Conservation (phyloP, 2,888 invertebrate species). For the Drosophila gaucha region DNA sequence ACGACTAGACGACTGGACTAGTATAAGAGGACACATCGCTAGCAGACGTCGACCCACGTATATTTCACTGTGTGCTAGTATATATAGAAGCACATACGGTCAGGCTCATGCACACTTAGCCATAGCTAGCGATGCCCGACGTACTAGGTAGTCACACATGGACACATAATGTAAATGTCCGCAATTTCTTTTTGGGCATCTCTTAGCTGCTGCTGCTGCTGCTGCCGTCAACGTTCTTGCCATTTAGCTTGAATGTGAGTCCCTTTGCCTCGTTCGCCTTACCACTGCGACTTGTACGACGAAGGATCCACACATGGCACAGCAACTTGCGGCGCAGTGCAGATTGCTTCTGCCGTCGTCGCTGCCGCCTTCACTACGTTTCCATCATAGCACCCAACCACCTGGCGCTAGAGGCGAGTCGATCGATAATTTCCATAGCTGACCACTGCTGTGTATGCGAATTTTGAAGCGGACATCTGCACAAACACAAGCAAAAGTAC, state of each 20-base stretch:
- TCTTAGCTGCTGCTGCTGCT: constrained; percentile 76
- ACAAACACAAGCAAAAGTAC: constrained; percentile 67
- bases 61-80: constrained; percentile 45
- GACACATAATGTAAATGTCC: constrained; percentile 81
- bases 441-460: constrained; percentile 84
- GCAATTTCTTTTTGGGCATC: constrained; percentile 83
- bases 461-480: constrained; percentile 82
- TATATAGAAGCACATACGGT: constrained; percentile 55
- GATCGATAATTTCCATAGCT: constrained; percentile 85
- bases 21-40: constrained; percentile 74
- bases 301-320: constrained; percentile 60
- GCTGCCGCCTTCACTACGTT: constrained; percentile 64
- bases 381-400: constrained; percentile 79
- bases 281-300: constrained; percentile 48
- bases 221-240: constrained; percentile 77
- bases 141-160: constrained; percentile 66
- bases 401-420: constrained; percentile 83
- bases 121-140: constrained; percentile 37
- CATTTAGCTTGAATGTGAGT: constrained; percentile 77
- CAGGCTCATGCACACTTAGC: constrained; percentile 51
- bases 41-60: constrained; percentile 72
- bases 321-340: constrained; percentile 73
- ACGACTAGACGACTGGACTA: constrained; percentile 58
- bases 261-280: constrained; percentile 53
- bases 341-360: constrained; percentile 74